These are phyloP conservation scores for Florisuga fusca DNA, from an alignment of 2,797 vertebrate genomes.

Conservation along the genomic window DNA sequence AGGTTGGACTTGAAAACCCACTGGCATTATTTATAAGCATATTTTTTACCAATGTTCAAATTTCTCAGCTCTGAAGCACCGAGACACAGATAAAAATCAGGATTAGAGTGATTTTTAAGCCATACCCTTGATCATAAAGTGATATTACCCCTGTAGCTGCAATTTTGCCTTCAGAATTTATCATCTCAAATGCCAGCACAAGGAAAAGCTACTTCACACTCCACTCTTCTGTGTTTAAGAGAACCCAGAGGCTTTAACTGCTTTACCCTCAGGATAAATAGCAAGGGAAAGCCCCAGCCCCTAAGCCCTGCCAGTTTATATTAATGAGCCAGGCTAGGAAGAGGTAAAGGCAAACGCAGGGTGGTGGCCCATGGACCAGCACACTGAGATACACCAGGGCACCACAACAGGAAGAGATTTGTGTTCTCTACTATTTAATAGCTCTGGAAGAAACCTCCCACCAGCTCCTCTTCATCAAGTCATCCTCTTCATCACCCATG, in stretches of 20 bases:
- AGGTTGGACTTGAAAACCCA: background rate
- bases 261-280: background rate
- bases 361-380: background rate
- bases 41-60: background rate
- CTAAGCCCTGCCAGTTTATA: background rate
- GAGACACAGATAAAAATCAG: background rate
- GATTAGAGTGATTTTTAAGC: background rate
- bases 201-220: background rate
- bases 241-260: background rate
- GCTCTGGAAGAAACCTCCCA: background rate
- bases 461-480: background rate
- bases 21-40: rapidly evolving
- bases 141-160: background rate
- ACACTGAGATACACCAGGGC: rapidly evolving
- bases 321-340: background rate
- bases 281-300: background rate
- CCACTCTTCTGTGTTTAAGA: background rate
- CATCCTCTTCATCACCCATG: background rate
- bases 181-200: rapidly evolving
- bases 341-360: background rate
- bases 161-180: background rate
- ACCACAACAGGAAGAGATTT: background rate
- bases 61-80: background rate
- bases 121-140: background rate
- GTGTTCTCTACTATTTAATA: background rate